Percentiles rank a stretch among this genome's conserved stretches.
phyloP scores from a whole-genome alignment of 1,140 invertebrate genomes.

The Armadillidium nasatum region DNA sequence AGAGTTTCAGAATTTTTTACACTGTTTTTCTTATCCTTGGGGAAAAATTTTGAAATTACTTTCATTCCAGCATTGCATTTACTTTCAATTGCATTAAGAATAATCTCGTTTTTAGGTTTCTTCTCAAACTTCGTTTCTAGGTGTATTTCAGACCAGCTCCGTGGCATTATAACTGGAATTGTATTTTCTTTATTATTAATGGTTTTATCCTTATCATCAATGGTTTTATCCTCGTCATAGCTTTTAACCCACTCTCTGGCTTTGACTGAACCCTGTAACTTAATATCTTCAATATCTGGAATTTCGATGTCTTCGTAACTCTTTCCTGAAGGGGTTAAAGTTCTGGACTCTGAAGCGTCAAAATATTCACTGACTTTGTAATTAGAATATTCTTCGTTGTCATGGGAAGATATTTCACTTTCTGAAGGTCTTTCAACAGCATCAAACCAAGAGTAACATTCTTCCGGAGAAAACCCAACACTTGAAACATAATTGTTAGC shows the following conservation, averaged over 20 bases:
- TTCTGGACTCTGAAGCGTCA: neutral
- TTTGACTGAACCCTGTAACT: neutral
- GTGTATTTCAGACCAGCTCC: neutral
- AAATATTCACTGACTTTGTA: neutral
- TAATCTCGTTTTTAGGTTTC: neutral
- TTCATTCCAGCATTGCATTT: neutral
- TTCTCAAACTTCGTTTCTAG: neutral
- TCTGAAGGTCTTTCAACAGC: neutral
- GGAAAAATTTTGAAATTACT: neutral
- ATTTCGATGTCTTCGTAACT: slow-evolving; percentile 1
- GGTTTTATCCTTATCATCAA: neutral
- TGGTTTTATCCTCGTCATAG: neutral
- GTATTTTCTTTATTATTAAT: neutral
- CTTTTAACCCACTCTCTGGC: slow-evolving; percentile 5
- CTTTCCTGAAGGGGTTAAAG: neutral
- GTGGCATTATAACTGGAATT: neutral
- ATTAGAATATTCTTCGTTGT: neutral
- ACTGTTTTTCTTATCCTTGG: neutral
- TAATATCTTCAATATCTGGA: neutral
- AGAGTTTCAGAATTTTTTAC: neutral
- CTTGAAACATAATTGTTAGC: neutral
- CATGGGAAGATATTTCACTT: neutral
- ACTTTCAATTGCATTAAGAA: neutral
- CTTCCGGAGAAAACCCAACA: neutral
- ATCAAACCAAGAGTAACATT: neutral